Base-by-base conservation (phyloP, 2,888 invertebrate species). In the Agriopis aurantiaria region DNA sequence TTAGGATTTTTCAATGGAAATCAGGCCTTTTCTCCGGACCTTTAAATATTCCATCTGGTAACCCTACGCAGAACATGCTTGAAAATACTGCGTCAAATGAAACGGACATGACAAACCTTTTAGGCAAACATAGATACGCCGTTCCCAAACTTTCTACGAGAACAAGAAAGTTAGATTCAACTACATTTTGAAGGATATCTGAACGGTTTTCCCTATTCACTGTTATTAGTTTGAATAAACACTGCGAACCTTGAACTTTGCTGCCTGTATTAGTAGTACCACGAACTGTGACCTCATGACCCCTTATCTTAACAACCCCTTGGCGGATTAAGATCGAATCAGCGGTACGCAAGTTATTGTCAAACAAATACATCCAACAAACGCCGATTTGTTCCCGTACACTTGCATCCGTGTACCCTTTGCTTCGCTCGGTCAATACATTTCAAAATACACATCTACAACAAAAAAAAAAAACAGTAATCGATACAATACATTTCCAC, bases 81-180 rank as follows among this genome's bases (percentile, higher is more conserved):
- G 66, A 6, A 58, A 63, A 43, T 49, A 52, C 51, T 62, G 33
- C 56, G 51, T 76, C 43, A 53, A 56, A 23, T 23, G 10, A 11
- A 6, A 14, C 43, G 48, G n/a, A 75, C 88, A 85, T 74, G 81
- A 80, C 76, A 82, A 82, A 80, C 83, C 84, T 85, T 80, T 85
- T 84, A 82, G 74, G 72, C 12, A 61, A 5, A n/a, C n/a, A 61
- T 9, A 51, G 33, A 45, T 46, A 56, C 51, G 17, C 45, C 14
- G 45, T 52, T 9, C n/a, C 45, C 51, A 45, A 65, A 61, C 69
- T 61, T 65, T 65, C 69, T 65, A 33, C 41, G 46, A 8, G 41
- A 48, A 52, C 43, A 45, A 41, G 56, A 43, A 61, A 65, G 60
- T 51, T 43, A 55, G 55, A 59, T 58, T 59, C n/a, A 49, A 49